Base-by-base conservation (phyloP, 2,888 invertebrate species). In the Lithodes maja region DNA sequence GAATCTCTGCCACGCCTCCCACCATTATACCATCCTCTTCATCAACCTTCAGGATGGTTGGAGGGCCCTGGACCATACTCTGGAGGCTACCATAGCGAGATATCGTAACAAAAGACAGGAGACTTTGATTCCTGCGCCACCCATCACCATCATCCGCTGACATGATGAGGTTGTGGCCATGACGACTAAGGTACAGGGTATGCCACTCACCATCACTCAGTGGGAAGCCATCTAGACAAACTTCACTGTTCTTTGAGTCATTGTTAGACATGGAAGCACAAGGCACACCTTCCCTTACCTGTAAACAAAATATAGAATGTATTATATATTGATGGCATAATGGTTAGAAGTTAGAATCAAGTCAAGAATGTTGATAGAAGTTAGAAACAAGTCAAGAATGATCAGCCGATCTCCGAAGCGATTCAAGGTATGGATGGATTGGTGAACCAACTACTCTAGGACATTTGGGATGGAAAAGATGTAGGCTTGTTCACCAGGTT, bases 1-100 rank as follows among this genome's bases (percentile, higher is more conserved):
- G 74, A 33, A 86, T 74, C 81, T 81, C 80, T 12, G 89, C 85
- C 17, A 85, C 61, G 15, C 89, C 89, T 1, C 89, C 89, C 12
- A 89, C 61, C 3, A 74, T 74, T 12, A 80, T 53, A 3, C 88
- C 84, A 49, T 89, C 84, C 49, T 83, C 69, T 49, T 78, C 75
- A 68, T 89, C 88, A n/a, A 89, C 80, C 17, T 55, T 54, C 49
- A 89, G 69, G 2, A 75, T 69, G 9, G 81, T 78, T 9, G 84
- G 79, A n/a, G 86, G 69, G 3, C 15, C 49, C 33, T 17, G 12
- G 12, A 68, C 33, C n/a, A 81, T 33, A 33, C 61, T 50, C 49
- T 49, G 81, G 17, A 68, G 55, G 50, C 50, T 68, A 2, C 81
- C 68, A 3, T n/a, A 15, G 81, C 9, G 54, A 68, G 81, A n/a